Evolutionary conservation across 2,113 vertebrate genomes (phyloP), one percentile per base, ranked within the genome.

Genomic region (Sporophila hypoxantha): DNA sequence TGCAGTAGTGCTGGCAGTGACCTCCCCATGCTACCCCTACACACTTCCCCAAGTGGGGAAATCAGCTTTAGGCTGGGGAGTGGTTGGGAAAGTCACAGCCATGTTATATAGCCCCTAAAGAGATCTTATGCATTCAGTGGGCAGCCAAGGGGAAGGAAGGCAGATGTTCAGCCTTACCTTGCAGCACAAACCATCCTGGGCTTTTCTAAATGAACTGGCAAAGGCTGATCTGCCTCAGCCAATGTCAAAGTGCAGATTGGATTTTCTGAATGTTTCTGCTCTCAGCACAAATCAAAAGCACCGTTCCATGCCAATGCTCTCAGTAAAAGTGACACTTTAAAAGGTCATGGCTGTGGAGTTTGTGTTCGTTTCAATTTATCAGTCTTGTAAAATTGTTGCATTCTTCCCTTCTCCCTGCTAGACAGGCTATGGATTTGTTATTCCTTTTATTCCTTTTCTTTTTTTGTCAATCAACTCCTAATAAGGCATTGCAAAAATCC

Each of bases 301-400:
- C 16, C 0, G 12, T 94, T 94, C 90, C 76, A 17, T 66, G 69
- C 50, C 82, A 69, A 4, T 68, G 82, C 73, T 90, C n/a, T 76
- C 81, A 52, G 52, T 65, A 69, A 46, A 92, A 91, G 56, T 61
- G 87, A 89, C 71, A 84, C 88, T 93, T 90, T 62, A 82, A 94
- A 95, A 95, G 90, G 93, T 95, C 90, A 89, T 12, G 53, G 46
- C 57, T 91, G 59, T 44, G 62, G 55, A 85, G 79, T 94, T 93
- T 76, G 62, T 67, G 56, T 50, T 85, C 21, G 2, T 85, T 95
- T 92, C 84, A 80, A 46, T 90, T 87, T 80, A 75, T 85, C 78
- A 70, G 65, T 50, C 73, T 79, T 83, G 61, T 85, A 92, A 88
- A 94, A 82, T 83, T 74, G 37, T 82, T 86, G n/a, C 8, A 16